Conservation (phyloP, 1,140 invertebrate genomes). For the Macrocentrus cingulum region DNA sequence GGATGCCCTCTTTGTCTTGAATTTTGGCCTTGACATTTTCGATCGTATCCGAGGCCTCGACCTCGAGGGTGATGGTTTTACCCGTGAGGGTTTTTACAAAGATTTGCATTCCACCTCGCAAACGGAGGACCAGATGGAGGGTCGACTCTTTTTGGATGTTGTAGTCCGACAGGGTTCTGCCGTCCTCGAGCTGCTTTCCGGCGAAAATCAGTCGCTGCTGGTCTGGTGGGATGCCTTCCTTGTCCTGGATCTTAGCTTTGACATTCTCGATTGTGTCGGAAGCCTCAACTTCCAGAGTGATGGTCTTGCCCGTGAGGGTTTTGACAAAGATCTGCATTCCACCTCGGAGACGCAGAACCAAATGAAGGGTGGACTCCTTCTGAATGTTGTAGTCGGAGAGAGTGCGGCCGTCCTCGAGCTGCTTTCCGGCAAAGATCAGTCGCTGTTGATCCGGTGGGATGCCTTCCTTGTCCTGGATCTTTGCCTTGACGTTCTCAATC, state of each 20-base stretch:
- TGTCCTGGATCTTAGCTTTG: slow-evolving; percentile 73
- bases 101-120: slow-evolving; percentile 72
- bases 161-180: slow-evolving; percentile 77
- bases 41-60: slow-evolving; percentile 68
- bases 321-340: slow-evolving; percentile 74
- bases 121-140: slow-evolving; percentile 69
- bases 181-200: slow-evolving; percentile 79
- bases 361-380: slow-evolving; percentile 71
- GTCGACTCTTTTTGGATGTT: slow-evolving; percentile 80
- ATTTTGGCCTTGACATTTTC: slow-evolving; percentile 72
- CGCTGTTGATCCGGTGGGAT: slow-evolving; percentile 71
- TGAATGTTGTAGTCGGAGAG: slow-evolving; percentile 67
- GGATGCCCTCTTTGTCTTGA: slow-evolving; percentile 63
- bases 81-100: slow-evolving; percentile 70
- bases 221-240: slow-evolving; percentile 70
- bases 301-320: slow-evolving; percentile 73
- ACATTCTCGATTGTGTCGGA: slow-evolving; percentile 77
- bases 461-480: slow-evolving; percentile 72
- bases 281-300: slow-evolving; percentile 70
- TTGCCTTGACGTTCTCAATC: slow-evolving; percentile 77
- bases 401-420: slow-evolving; percentile 78
- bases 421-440: slow-evolving; percentile 75
- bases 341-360: slow-evolving; percentile 76
- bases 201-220: slow-evolving; percentile 73
- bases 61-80: slow-evolving; percentile 71